Evolutionary conservation across 2,888 invertebrate genomes (phyloP).

Genomic region (Lepetodrilus schrolli): DNA sequence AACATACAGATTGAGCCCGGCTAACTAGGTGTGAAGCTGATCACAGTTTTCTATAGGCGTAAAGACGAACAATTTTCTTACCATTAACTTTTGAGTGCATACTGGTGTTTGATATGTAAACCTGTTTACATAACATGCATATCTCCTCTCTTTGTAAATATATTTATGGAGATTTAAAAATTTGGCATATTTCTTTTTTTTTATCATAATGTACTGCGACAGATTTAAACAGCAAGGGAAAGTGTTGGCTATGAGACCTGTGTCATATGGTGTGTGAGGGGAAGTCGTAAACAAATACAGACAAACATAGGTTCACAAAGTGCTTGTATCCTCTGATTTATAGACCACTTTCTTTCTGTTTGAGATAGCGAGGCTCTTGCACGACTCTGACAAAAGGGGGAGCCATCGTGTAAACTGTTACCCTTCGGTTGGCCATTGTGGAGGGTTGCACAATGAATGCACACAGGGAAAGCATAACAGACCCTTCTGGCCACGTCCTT

Average conservation of each 20-base stretch:
- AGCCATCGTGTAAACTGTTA: background rate
- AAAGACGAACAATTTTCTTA: no score
- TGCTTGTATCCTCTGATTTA: background rate
- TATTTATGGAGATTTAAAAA: background rate
- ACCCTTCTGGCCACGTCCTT: background rate
- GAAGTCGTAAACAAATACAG: background rate
- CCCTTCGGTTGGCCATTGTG: background rate
- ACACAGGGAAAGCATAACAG: constrained; percentile 9
- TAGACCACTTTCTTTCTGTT: background rate
- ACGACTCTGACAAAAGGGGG: background rate
- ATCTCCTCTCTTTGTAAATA: no score
- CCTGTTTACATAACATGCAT: no score
- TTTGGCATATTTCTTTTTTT: background rate
- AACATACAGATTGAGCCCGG: no score
- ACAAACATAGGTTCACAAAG: constrained; percentile 8
- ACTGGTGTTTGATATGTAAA: no score
- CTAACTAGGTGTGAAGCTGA: no score
- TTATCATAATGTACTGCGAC: background rate
- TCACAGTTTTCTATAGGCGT: no score
- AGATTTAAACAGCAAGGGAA: background rate
- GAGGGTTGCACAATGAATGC: constrained; percentile 16
- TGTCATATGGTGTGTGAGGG: no score
- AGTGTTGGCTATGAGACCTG: no score
- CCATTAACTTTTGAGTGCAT: no score
- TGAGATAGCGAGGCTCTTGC: background rate